Evolutionary conservation across 2,113 vertebrate genomes (phyloP).

Genomic region (Laterallus jamaicensis): DNA sequence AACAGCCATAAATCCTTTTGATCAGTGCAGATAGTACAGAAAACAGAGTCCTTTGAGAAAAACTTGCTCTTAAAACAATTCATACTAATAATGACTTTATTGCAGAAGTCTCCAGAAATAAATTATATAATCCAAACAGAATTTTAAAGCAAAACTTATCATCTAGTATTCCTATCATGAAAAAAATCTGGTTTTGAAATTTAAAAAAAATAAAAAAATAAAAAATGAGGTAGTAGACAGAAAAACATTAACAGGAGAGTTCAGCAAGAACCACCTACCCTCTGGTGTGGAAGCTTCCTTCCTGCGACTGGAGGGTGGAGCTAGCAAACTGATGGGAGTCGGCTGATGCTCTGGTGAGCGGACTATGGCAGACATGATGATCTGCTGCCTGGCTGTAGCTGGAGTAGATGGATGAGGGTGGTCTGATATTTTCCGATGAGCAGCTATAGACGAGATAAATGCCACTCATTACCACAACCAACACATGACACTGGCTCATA

Average conservation of each 20-base stretch:
- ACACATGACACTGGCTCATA: background rate
- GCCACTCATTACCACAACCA: background rate
- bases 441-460: constrained; percentile 76
- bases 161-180: background rate
- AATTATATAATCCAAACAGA: background rate
- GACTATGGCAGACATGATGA: constrained; percentile 94
- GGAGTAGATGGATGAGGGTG: constrained; percentile 85
- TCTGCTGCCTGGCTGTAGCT: constrained; percentile 90
- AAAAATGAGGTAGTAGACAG: too few relatives aligned
- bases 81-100: background rate
- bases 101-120: background rate
- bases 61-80: background rate
- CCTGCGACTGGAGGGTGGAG: constrained; percentile 89
- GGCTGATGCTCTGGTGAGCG: constrained; percentile 97
- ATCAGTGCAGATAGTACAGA: background rate
- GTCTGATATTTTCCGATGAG: constrained; percentile 92
- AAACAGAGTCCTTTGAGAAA: background rate
- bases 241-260: background rate
- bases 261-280: constrained; percentile 74
- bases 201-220: background rate
- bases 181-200: background rate
- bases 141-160: background rate
- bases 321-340: constrained; percentile 85
- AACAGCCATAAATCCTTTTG: background rate
- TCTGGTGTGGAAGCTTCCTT: constrained; percentile 93